phyloP scores from a whole-genome alignment of 2,113 vertebrate genomes.

The Peromyscus californicus region DNA sequence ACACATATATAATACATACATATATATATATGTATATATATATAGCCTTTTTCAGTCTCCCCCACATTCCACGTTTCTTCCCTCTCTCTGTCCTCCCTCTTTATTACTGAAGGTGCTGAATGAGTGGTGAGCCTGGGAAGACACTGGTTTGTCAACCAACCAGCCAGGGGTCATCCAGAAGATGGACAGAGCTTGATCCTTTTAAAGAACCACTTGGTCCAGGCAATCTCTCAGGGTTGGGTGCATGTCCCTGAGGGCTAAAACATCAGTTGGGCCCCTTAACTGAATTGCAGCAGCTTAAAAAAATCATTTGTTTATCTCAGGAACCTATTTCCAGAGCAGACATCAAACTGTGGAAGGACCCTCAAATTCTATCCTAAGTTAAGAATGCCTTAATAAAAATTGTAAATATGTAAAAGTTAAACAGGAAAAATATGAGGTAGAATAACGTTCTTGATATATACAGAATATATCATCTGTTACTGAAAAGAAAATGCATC shows the following conservation, averaged over 20 bases:
- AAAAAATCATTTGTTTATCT: not conserved
- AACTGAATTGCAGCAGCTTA: not conserved
- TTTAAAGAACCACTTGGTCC: not conserved
- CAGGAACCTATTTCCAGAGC: not conserved
- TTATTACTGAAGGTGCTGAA: not conserved
- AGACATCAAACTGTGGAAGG: not conserved
- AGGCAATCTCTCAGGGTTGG: not conserved
- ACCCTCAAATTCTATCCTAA: not conserved
- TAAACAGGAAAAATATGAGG: not conserved
- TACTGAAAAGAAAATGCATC: not conserved
- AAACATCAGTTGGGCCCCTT: not conserved
- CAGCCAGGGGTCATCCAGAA: not conserved
- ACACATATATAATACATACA: no score
- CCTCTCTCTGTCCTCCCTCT: no score
- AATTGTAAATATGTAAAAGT: conserved; percentile 6
- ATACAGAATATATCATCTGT: not conserved
- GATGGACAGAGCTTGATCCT: not conserved
- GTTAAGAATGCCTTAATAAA: not conserved
- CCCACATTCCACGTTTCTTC: no score
- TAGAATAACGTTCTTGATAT: not conserved
- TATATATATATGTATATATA: no score
- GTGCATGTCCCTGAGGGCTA: not conserved
- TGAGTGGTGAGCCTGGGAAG: not conserved
- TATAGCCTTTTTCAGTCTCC: not conserved
- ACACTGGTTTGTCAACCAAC: not conserved